Percentiles rank a stretch among this genome's conserved stretches.
phyloP scores from a whole-genome alignment of 2,113 vertebrate species.

The Melanocharis versteri region DNA sequence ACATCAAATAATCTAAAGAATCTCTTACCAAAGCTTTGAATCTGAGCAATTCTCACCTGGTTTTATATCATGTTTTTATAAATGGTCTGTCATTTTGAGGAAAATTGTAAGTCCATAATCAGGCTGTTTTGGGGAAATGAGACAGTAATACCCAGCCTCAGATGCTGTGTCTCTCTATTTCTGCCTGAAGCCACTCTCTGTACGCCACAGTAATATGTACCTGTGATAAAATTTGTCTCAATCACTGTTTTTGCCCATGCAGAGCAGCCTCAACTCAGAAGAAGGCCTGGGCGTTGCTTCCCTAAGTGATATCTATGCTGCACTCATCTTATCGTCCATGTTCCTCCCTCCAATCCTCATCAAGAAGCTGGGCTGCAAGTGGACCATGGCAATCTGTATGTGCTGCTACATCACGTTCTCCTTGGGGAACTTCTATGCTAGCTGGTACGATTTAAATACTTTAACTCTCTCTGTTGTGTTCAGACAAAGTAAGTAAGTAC shows the following conservation, averaged over 20 bases:
- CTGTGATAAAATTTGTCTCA: neutral
- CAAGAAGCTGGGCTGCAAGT: conserved; percentile 90
- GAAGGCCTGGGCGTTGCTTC: conserved; percentile 87
- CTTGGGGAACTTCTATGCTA: conserved; percentile 88
- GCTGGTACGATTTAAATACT: conserved; percentile 77
- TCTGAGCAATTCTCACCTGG: neutral
- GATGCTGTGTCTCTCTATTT: neutral
- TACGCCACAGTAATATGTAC: neutral
- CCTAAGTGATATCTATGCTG: conserved; percentile 86
- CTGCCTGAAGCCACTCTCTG: neutral
- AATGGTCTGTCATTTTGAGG: neutral
- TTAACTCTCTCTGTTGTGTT: neutral
- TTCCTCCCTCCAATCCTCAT: conserved; percentile 91
- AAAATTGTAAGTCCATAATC: neutral
- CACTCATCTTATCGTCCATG: conserved; percentile 90
- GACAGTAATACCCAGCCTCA: neutral
- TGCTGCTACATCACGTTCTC: conserved; percentile 89
- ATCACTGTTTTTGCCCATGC: neutral
- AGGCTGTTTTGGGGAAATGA: neutral
- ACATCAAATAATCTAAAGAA: neutral
- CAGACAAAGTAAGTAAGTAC: neutral
- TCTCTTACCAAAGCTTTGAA: neutral
- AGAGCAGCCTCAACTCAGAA: conserved; percentile 92
- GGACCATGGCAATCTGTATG: conserved; percentile 90
- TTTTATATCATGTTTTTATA: neutral